These are phyloP conservation scores for Umimayanthus kanabou DNA, from an alignment of 92 coral and sea anemone genomes.

Conservation along the genomic window DNA sequence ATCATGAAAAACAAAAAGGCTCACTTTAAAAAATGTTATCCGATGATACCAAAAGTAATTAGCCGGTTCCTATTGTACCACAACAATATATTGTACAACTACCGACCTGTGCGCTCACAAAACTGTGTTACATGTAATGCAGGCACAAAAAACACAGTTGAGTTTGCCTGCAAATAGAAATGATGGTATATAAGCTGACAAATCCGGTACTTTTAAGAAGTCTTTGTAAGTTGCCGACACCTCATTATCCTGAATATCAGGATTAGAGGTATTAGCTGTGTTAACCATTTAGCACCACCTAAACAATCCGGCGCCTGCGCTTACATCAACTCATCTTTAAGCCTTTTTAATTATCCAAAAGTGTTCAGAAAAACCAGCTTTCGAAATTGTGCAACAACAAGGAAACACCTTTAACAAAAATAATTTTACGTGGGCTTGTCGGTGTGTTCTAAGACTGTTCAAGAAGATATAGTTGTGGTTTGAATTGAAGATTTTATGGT, in stretches of 20 bases:
- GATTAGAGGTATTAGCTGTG: constrained; percentile 6
- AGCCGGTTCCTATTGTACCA: not conserved
- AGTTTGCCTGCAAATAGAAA: not conserved
- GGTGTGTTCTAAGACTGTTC: too few relatives aligned
- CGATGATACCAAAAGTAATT: not conserved
- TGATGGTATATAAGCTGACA: constrained; percentile 12
- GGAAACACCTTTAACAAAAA: not conserved
- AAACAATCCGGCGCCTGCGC: not conserved
- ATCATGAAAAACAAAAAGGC: not conserved
- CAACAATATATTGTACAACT: not conserved
- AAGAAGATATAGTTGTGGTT: too few relatives aligned
- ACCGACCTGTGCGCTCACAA: not conserved
- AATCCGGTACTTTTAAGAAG: constrained; percentile 6
- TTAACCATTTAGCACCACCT: not conserved
- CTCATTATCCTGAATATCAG: constrained; percentile 5
- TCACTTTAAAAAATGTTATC: not conserved
- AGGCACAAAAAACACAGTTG: not conserved
- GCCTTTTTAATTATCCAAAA: not conserved
- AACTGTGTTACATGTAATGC: not conserved
- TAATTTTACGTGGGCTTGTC: too few relatives aligned
- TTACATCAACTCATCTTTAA: not conserved
- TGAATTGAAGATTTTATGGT: too few relatives aligned
- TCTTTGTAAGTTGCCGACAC: constrained; percentile 31
- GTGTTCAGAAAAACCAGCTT: not conserved
- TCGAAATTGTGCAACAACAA: not conserved